These are phyloP conservation scores for Neogobius melanostomus DNA, from an alignment of 2,113 vertebrate genomes.

Conservation along the genomic window DNA sequence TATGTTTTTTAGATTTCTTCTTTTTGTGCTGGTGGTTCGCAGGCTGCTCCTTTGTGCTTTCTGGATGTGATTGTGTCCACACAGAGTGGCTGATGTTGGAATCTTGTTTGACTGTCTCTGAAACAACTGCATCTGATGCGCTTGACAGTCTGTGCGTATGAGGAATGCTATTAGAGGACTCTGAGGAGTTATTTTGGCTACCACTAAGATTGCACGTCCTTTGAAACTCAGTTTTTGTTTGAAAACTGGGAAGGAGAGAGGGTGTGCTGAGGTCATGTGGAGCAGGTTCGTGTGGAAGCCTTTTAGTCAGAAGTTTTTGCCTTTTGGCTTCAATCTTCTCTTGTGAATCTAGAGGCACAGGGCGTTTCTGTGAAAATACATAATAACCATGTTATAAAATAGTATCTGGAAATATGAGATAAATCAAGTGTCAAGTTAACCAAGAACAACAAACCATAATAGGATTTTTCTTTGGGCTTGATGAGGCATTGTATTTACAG, in stretches of 20 bases:
- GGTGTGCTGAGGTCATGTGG: slow-evolving; percentile 31
- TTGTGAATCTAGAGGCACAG: slow-evolving; percentile 61
- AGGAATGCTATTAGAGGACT: slow-evolving; percentile 46
- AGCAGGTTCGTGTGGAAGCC: slow-evolving; percentile 47
- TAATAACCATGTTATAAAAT: slow-evolving; percentile 2
- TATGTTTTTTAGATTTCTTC: slow-evolving; percentile 80
- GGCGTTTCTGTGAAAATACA: slow-evolving; percentile 74
- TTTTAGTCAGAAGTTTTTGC: slow-evolving; percentile 62
- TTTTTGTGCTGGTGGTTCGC: slow-evolving; percentile 66
- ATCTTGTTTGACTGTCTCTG: slow-evolving; percentile 42
- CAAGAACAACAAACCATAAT: slow-evolving; percentile 58
- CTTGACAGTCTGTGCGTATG: slow-evolving; percentile 53
- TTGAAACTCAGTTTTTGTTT: slow-evolving; percentile 66
- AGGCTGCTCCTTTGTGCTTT: slow-evolving; percentile 49
- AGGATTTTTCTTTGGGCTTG: slow-evolving; percentile 66
- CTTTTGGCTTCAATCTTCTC: slow-evolving; percentile 72
- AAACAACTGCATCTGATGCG: slow-evolving; percentile 31
- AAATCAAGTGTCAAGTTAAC: background rate
- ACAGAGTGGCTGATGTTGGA: slow-evolving; percentile 38
- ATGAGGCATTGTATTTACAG: slow-evolving; percentile 62
- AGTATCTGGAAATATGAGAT: background rate
- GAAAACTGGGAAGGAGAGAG: slow-evolving; percentile 46
- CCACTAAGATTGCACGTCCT: slow-evolving; percentile 35
- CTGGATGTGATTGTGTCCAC: slow-evolving; percentile 25
- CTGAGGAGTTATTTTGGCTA: slow-evolving; percentile 35